phyloP scores from a whole-genome alignment of 2,888 invertebrate species.

The Luffia ferchaultella region DNA sequence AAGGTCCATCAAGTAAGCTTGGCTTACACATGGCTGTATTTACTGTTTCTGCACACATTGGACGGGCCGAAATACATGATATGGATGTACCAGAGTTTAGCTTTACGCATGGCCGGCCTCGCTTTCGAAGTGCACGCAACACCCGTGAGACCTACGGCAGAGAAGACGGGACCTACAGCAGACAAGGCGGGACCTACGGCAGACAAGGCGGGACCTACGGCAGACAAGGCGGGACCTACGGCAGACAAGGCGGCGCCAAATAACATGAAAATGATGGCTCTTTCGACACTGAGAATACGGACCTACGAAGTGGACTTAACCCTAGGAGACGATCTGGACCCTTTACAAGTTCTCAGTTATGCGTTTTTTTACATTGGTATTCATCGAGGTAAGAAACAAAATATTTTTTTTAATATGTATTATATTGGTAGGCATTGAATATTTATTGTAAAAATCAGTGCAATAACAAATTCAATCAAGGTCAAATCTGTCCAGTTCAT shows the following conservation, averaged over 20 bases:
- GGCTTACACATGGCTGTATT: slow-evolving; percentile 78
- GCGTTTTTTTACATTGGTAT: slow-evolving; percentile 84
- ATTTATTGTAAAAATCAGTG: no score
- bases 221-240: slow-evolving; percentile 18
- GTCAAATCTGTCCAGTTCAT: no score
- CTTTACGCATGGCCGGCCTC: slow-evolving; percentile 82
- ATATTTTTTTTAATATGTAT: no score
- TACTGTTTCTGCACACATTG: slow-evolving; percentile 77
- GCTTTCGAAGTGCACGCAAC: slow-evolving; percentile 73
- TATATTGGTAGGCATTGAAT: no score
- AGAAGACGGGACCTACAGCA: slow-evolving; percentile 24
- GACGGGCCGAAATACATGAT: slow-evolving; percentile 73
- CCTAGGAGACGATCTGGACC: slow-evolving; percentile 37
- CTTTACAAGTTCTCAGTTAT: slow-evolving; percentile 77
- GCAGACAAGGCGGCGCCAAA: slow-evolving; percentile 14
- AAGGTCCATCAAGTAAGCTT: slow-evolving; percentile 74
- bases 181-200: slow-evolving; percentile 15
- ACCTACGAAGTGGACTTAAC: slow-evolving; percentile 23
- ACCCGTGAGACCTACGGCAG: slow-evolving; percentile 21
- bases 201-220: slow-evolving; percentile 14
- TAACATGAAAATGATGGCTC: no score
- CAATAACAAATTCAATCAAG: no score
- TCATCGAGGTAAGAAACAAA: slow-evolving; percentile 73
- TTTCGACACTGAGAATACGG: no score
- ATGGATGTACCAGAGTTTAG: slow-evolving; percentile 82